Conservation (phyloP, 37 sponge, comb jelly and placozoan species). For the Cliona cf. orientalis region DNA sequence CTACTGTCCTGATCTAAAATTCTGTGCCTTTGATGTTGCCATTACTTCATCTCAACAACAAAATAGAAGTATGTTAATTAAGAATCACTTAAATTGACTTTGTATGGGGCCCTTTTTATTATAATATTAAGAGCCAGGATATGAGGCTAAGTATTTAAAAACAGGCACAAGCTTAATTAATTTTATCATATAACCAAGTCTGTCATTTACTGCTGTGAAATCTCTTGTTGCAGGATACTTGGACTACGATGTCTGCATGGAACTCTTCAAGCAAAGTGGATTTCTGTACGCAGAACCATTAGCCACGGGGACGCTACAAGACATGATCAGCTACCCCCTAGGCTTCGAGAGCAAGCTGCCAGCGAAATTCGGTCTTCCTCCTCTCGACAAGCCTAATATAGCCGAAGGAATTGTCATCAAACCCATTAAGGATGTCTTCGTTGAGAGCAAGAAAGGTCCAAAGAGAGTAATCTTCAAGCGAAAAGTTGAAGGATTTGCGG, state of each 20-base stretch:
- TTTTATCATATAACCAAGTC: too few relatives aligned
- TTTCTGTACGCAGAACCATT: slow-evolving; percentile 48
- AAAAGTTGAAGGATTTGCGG: slow-evolving; percentile 40
- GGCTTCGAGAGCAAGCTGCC: slow-evolving; percentile 41
- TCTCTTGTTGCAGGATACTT: slow-evolving; percentile 29
- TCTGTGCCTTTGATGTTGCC: slow-evolving; percentile 55
- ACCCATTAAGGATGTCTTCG: slow-evolving; percentile 16
- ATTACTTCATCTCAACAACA: too few relatives aligned
- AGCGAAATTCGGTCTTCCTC: slow-evolving; percentile 38
- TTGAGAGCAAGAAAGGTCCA: slow-evolving; percentile 11
- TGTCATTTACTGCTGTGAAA: too few relatives aligned
- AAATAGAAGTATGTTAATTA: too few relatives aligned
- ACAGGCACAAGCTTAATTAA: too few relatives aligned
- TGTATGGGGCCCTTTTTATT: too few relatives aligned
- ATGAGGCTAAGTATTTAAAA: too few relatives aligned
- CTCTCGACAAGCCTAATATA: slow-evolving; percentile 24
- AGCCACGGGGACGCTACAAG: slow-evolving; percentile 34
- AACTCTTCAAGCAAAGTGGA: slow-evolving; percentile 6
- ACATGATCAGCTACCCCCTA: slow-evolving; percentile 31
- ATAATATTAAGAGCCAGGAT: too few relatives aligned
- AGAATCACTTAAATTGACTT: too few relatives aligned
- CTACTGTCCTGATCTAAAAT: slow-evolving; percentile 48
- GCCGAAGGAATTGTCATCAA: slow-evolving; percentile 63
- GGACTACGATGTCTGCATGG: slow-evolving; percentile 36
- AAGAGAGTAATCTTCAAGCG: slow-evolving; percentile 55